Percentiles rank a stretch among this genome's conserved stretches.
Evolutionary conservation across 1,140 invertebrate species (phyloP).

Genomic region (Penaeus japonicus): DNA sequence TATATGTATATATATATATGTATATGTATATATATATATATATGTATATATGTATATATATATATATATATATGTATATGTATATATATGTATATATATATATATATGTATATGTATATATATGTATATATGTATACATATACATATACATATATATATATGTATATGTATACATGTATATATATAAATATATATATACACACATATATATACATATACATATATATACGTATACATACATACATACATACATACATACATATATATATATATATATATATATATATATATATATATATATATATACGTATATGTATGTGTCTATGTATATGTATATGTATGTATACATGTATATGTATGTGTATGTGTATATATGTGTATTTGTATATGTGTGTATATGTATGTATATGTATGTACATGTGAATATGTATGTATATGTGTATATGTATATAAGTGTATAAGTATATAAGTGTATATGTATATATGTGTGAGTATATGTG

Average conservation of each 20-base stretch:
- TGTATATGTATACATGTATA: background rate
- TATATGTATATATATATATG: background rate
- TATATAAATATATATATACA: conserved; percentile 19
- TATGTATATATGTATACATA: background rate
- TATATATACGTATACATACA: background rate
- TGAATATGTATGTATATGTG: background rate
- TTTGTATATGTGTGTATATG: background rate
- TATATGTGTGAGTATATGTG: background rate
- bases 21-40: conserved; percentile 10
- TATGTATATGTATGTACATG: background rate
- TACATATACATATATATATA: background rate
- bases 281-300: background rate
- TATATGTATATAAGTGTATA: background rate
- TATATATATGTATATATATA: background rate
- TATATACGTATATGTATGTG: background rate
- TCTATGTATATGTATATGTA: background rate
- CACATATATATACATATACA: background rate
- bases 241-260: conserved; percentile 1
- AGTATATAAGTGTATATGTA: background rate
- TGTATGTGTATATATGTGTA: background rate
- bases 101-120: background rate
- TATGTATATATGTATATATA: conserved; percentile 2
- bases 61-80: conserved; percentile 4
- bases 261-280: background rate
- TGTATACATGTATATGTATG: background rate